These are phyloP conservation scores for Protonibea diacanthus DNA, from an alignment of 2,797 vertebrate genomes.

Conservation along the genomic window DNA sequence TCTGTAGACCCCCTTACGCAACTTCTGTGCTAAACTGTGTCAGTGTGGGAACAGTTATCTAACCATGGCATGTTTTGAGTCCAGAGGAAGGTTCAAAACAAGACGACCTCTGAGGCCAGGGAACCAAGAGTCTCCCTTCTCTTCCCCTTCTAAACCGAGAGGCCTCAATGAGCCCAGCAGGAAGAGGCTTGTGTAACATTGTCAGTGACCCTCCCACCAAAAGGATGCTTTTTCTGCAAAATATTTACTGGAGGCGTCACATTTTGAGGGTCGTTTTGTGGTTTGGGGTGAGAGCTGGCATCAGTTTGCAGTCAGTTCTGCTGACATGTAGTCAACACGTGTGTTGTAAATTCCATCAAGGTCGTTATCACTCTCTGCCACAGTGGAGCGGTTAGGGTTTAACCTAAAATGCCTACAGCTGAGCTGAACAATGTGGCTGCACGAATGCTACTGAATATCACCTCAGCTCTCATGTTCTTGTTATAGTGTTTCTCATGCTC, in stretches of 20 bases:
- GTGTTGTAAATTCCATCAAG: constrained; percentile 40
- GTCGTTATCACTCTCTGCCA: constrained; percentile 23
- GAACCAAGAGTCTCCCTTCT: constrained; percentile 9
- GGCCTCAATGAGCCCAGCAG: constrained; percentile 10
- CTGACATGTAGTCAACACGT: constrained; percentile 37
- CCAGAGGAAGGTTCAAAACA: constrained; percentile 32
- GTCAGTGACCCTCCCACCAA: constrained; percentile 1
- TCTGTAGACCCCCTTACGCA: constrained; percentile 41
- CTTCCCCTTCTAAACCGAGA: background rate
- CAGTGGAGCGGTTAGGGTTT: constrained; percentile 19
- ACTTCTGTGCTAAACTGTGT: constrained; percentile 41
- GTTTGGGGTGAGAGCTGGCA: constrained; percentile 30
- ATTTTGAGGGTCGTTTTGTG: constrained; percentile 17
- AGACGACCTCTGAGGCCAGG: constrained; percentile 14
- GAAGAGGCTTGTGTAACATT: constrained; percentile 20
- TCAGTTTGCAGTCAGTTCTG: constrained; percentile 29
- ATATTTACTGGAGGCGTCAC: background rate
- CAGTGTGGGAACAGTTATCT: constrained; percentile 60
- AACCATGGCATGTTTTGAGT: constrained; percentile 38
- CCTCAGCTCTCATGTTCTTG: background rate
- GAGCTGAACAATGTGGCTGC: constrained; percentile 21
- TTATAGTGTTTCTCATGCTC: background rate
- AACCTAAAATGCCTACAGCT: constrained; percentile 21
- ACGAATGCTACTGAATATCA: constrained; percentile 2
- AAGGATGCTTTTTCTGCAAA: background rate